Conservation (phyloP, 2,888 invertebrate species). For the Drosophila neonasuta region DNA sequence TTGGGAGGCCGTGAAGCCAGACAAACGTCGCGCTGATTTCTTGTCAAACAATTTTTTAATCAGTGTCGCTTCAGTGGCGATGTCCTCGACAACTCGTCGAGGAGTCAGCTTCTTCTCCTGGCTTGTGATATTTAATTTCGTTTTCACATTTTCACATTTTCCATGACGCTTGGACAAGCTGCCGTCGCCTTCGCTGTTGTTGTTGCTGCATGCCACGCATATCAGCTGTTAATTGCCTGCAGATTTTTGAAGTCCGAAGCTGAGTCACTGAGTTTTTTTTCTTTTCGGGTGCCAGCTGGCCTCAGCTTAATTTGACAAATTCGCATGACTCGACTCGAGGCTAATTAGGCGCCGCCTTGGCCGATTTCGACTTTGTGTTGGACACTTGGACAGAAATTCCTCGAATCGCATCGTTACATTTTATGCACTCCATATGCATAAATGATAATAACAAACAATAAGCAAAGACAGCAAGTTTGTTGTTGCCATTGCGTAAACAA, state of each 20-base stretch:
- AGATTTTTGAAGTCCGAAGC: slow-evolving; percentile 49
- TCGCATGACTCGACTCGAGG: slow-evolving; percentile 64
- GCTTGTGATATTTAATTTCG: slow-evolving; percentile 65
- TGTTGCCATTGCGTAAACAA: slow-evolving; percentile 72
- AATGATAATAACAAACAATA: slow-evolving; percentile 35
- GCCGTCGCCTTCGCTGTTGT: background rate
- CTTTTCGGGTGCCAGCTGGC: slow-evolving; percentile 25
- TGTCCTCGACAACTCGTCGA: slow-evolving; percentile 34
- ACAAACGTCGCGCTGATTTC: slow-evolving; percentile 73
- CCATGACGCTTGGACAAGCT: slow-evolving; percentile 22
- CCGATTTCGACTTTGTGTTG: slow-evolving; percentile 1
- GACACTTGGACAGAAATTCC: slow-evolving; percentile 52
- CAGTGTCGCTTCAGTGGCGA: slow-evolving; percentile 74
- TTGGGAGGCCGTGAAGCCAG: slow-evolving; percentile 34
- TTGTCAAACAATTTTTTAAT: slow-evolving; percentile 78
- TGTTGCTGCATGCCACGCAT: slow-evolving; percentile 36
- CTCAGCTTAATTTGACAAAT: slow-evolving; percentile 72
- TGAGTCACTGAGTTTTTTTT: slow-evolving; percentile 12
- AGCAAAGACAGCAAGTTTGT: slow-evolving; percentile 54
- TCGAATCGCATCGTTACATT: slow-evolving; percentile 47
- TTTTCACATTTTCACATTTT: slow-evolving; percentile 41
- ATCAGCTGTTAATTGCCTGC: slow-evolving; percentile 67
- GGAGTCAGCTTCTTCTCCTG: background rate
- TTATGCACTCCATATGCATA: slow-evolving; percentile 64
- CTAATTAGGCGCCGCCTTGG: slow-evolving; percentile 65